Base-by-base conservation (phyloP, 2,113 vertebrate species). In the Microcebus tavaratra region DNA sequence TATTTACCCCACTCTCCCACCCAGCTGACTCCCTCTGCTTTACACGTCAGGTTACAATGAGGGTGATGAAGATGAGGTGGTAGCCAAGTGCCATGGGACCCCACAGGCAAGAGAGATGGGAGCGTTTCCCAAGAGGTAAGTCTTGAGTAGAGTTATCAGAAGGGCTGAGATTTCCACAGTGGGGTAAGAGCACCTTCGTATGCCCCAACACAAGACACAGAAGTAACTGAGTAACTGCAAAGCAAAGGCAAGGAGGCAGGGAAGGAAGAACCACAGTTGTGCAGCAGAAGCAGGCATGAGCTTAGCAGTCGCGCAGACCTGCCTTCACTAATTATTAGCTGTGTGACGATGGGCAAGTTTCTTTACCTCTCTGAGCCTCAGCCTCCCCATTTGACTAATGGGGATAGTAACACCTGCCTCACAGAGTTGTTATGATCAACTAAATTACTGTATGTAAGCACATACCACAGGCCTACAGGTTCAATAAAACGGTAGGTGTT, bases 351-450 rank as follows among this genome's bases (percentile, higher is more conserved):
- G 23, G 20, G 12, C 76, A 95, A 93, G 73, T 94, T 45, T 59
- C 80, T 92, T 78, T 72, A 88, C 42, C 82, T 90, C 91, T 96
- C 79, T 88, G 70, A 81, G 89, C n/a, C 81, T 88, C 48, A 3
- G n/a, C 96, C 57, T 95, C 85, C 12, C 88, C 78, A 50, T 83
- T 29, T 92, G 94, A 92, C 81, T 67, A 96, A 59, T 79, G 48
- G 8, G 36, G 48, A 76, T 97, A 93, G 90, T 76, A 78, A 90
- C 15, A 85, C 59, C 75, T 90, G 91, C 79, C 63, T 93, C 61
- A 25, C 2, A 68, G n/a, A 91, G 68, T 53, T 94, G 91, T 83
- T 89, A 70, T 70, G 79, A 96, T 82, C 57, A 75, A 95, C 59
- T 61, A 86, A 95, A 95, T 87, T 63, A 87, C 34, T 76, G 2